These are phyloP conservation scores for Cathartes aura DNA, from an alignment of 2,113 vertebrate genomes.

Conservation along the genomic window DNA sequence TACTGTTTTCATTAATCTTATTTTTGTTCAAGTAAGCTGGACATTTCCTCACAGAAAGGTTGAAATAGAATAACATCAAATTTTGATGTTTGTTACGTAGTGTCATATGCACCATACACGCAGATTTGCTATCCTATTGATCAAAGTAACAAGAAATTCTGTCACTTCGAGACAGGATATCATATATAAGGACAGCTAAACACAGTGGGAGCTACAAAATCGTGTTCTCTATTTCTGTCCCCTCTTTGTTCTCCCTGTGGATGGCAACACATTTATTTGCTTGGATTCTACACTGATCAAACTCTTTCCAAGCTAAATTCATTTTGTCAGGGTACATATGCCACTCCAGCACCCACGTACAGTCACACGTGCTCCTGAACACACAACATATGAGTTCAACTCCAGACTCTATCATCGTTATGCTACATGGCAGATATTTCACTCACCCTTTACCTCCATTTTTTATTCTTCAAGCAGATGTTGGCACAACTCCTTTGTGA, in stretches of 20 bases:
- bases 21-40: background rate
- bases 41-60: background rate
- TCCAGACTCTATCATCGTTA: background rate
- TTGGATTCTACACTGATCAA: background rate
- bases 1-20: background rate
- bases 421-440: background rate
- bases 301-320: background rate
- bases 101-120: background rate
- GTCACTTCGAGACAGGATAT: background rate
- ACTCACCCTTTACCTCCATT: background rate
- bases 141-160: background rate
- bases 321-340: background rate
- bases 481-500: background rate
- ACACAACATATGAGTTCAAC: accelerated
- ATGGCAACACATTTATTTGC: background rate
- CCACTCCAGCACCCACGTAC: background rate
- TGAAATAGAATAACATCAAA: background rate
- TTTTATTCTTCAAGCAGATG: background rate
- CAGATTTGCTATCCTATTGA: background rate
- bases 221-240: background rate
- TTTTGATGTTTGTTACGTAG: background rate
- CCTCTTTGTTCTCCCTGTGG: background rate
- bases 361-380: background rate
- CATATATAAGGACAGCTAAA: background rate
- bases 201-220: background rate